Evolutionary conservation across 2,888 invertebrate genomes (phyloP).

Genomic region (Hedya salicella): DNA sequence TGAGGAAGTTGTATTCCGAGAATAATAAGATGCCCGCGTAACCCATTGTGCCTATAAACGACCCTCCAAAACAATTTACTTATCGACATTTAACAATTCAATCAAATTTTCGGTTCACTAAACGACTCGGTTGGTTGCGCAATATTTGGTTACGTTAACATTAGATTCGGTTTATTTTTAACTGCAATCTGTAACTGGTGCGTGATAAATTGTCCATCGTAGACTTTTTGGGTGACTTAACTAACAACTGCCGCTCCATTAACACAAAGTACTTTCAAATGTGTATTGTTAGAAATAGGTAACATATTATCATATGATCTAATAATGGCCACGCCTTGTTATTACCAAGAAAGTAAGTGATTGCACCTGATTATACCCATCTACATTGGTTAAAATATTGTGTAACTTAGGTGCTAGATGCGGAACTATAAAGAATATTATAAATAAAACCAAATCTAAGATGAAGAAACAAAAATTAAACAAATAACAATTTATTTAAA

Average conservation of each 20-base stretch:
- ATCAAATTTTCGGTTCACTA: slow-evolving; percentile 41
- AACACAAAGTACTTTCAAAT: slow-evolving; percentile 48
- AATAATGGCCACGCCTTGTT: slow-evolving; percentile 28
- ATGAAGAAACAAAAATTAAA: slow-evolving; percentile 10
- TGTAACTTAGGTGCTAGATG: neutral
- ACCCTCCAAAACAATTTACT: slow-evolving; percentile 28
- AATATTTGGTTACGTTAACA: slow-evolving; percentile 60
- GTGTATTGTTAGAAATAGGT: slow-evolving; percentile 42
- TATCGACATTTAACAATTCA: slow-evolving; percentile 33
- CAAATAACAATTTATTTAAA: slow-evolving; percentile 36
- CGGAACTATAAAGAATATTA: too few species aligned
- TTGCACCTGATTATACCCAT: neutral
- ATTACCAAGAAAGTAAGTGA: slow-evolving; percentile 18
- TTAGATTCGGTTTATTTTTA: slow-evolving; percentile 57
- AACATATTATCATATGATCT: slow-evolving; percentile 36
- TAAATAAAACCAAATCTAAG: neutral
- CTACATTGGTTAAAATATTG: neutral
- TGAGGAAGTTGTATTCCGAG: too few species aligned
- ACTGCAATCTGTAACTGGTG: slow-evolving; percentile 67
- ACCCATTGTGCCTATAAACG: neutral
- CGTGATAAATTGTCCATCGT: slow-evolving; percentile 59
- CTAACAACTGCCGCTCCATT: slow-evolving; percentile 26
- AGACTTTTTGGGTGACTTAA: slow-evolving; percentile 53
- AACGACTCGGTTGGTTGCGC: slow-evolving; percentile 50
- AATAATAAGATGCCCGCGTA: neutral